These are phyloP conservation scores for Crenichthys baileyi DNA, from an alignment of 2,797 vertebrate genomes.

Conservation along the genomic window DNA sequence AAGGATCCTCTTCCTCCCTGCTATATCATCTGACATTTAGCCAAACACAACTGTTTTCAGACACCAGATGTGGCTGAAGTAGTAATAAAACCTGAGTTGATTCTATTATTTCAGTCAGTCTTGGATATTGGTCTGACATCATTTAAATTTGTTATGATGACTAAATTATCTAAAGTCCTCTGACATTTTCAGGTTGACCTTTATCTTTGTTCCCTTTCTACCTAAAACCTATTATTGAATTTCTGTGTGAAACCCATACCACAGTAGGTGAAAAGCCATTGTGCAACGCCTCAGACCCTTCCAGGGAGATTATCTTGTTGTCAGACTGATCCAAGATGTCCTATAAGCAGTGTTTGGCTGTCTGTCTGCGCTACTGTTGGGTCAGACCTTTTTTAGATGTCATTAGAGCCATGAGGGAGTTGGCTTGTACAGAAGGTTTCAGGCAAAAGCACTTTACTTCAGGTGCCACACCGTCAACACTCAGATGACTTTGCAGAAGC, in stretches of 20 bases:
- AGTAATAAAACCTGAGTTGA: background rate
- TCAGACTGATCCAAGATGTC: conserved; percentile 50
- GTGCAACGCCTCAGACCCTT: conserved; percentile 31
- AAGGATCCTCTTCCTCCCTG: conserved; percentile 23
- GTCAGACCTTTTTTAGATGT: conserved; percentile 59
- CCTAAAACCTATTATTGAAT: background rate
- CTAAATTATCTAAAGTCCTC: background rate
- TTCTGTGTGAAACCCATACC: background rate
- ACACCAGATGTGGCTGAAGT: background rate
- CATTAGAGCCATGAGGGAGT: conserved; percentile 46
- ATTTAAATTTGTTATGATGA: background rate
- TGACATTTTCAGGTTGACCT: background rate
- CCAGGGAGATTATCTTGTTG: conserved; percentile 49
- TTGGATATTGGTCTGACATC: background rate
- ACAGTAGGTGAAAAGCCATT: background rate
- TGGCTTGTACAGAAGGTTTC: conserved; percentile 35
- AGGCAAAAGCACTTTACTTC: conserved; percentile 45
- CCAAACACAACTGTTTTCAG: conserved; percentile 13
- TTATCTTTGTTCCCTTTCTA: background rate
- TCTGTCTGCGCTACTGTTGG: conserved; percentile 52
- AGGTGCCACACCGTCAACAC: conserved; percentile 23
- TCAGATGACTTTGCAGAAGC: conserved; percentile 37
- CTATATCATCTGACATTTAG: conserved; percentile 36
- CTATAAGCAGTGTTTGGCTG: conserved; percentile 52
- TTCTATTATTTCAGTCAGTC: background rate